A percentile compares a stretch with the other conserved stretches of the same genome.
Evolutionary conservation across 2,797 vertebrate genomes (phyloP).

Genomic region (Tragopan temminckii): DNA sequence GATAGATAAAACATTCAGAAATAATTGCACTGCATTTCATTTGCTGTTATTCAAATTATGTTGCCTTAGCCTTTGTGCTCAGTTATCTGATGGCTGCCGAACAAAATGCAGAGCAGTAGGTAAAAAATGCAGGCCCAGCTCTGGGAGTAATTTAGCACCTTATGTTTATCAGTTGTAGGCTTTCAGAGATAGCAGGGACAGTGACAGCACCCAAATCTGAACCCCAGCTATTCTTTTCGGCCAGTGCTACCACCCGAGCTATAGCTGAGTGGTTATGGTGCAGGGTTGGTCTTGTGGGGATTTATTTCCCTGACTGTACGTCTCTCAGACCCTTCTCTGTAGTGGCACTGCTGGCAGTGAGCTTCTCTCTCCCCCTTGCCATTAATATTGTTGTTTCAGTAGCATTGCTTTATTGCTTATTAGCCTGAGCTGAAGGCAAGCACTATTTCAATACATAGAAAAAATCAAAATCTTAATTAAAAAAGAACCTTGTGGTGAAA

Average conservation of each 20-base stretch:
- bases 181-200: background rate
- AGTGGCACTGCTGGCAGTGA: background rate
- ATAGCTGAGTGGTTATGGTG: background rate
- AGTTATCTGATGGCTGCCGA: background rate
- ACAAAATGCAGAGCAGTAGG: background rate
- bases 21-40: background rate
- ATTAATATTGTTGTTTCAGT: background rate
- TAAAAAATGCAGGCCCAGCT: background rate
- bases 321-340: background rate
- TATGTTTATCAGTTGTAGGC: background rate
- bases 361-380: background rate
- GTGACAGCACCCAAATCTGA: background rate
- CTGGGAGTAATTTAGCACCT: background rate
- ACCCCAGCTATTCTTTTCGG: background rate
- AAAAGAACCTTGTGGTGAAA: background rate
- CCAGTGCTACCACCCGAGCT: background rate
- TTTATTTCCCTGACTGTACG: background rate
- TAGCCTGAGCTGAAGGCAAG: background rate
- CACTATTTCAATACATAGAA: background rate
- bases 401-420: background rate
- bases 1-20: constrained; percentile 1
- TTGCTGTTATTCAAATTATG: background rate
- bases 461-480: background rate
- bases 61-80: background rate
- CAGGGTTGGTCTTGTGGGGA: background rate